A percentile compares a stretch with the other conserved stretches of the same genome.
phyloP scores from a whole-genome alignment of 2,888 invertebrate species.

The Lepidochitona cinerea region DNA sequence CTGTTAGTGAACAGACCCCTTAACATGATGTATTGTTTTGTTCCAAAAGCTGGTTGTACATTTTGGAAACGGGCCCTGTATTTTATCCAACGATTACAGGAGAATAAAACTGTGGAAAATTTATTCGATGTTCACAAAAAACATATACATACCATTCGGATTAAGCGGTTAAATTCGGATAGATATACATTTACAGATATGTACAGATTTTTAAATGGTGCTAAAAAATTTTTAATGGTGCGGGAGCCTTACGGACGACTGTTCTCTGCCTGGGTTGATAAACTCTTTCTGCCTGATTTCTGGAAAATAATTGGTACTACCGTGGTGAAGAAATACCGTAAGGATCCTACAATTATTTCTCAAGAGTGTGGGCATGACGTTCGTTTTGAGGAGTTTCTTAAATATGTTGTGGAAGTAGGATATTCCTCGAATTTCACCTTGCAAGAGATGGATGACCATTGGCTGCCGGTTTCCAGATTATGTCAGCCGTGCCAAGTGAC shows the following conservation, averaged over 20 bases:
- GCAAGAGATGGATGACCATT: slow-evolving; percentile 38
- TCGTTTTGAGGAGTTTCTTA: slow-evolving; percentile 42
- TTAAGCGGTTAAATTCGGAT: background rate
- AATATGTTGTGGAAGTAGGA: slow-evolving; percentile 18
- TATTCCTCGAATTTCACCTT: background rate
- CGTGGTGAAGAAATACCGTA: slow-evolving; percentile 18
- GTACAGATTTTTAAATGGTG: background rate
- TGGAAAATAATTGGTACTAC: slow-evolving; percentile 36
- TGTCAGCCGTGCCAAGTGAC: slow-evolving; percentile 45
- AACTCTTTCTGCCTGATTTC: slow-evolving; percentile 47
- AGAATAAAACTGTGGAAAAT: background rate
- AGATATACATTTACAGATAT: background rate
- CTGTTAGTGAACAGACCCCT: background rate
- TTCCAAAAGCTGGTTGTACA: slow-evolving; percentile 49
- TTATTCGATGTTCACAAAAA: background rate
- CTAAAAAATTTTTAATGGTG: slow-evolving; percentile 25
- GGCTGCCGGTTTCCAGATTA: slow-evolving; percentile 38
- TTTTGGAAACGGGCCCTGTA: slow-evolving; percentile 44
- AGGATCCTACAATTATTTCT: slow-evolving; percentile 4
- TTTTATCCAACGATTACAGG: background rate
- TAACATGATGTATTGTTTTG: slow-evolving; percentile 25
- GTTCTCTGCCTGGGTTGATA: slow-evolving; percentile 49
- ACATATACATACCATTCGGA: background rate
- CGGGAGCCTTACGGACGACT: slow-evolving; percentile 47
- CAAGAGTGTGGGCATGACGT: slow-evolving; percentile 42